These are phyloP conservation scores for Spisula subtruncata DNA, from an alignment of 2,888 invertebrate genomes.

Conservation along the genomic window DNA sequence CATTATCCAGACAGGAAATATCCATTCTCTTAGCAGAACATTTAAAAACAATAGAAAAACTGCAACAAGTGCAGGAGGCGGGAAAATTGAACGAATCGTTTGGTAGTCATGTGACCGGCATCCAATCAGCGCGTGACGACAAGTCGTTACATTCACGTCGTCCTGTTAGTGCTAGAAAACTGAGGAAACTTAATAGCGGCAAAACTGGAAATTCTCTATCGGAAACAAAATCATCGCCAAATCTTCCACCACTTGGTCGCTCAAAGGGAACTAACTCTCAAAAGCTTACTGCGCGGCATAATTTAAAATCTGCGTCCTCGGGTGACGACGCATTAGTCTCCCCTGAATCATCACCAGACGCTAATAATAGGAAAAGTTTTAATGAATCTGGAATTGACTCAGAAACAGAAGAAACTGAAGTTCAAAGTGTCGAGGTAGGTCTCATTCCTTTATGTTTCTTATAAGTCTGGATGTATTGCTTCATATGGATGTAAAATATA, in stretches of 20 bases:
- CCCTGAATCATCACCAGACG: conserved; percentile 57
- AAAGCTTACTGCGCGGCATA: conserved; percentile 27
- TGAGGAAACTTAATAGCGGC: conserved; percentile 51
- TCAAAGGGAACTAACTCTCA: conserved; percentile 46
- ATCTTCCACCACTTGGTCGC: conserved; percentile 42
- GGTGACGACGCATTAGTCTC: conserved; percentile 42
- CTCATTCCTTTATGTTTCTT: too few species aligned
- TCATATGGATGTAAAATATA: too few species aligned
- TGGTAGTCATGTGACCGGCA: not conserved
- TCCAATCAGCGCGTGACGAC: conserved; percentile 29
- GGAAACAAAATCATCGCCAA: conserved; percentile 16
- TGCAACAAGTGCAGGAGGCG: conserved; percentile 74
- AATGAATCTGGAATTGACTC: conserved; percentile 69
- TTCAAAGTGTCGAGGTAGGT: conserved; percentile 38
- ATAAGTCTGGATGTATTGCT: too few species aligned
- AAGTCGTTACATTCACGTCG: conserved; percentile 19
- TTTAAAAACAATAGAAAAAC: conserved; percentile 74
- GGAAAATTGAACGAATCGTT: conserved; percentile 54
- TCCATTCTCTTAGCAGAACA: conserved; percentile 74
- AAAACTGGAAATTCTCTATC: conserved; percentile 3
- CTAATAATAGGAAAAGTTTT: conserved; percentile 49
- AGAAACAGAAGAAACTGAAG: conserved; percentile 55
- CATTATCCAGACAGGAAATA: conserved; percentile 71
- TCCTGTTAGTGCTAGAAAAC: conserved; percentile 60
- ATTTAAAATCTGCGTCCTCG: conserved; percentile 46